Percentiles rank a stretch among this genome's conserved stretches.
Conservation (phyloP, 2,113 vertebrate species). For the Papio anubis region DNA sequence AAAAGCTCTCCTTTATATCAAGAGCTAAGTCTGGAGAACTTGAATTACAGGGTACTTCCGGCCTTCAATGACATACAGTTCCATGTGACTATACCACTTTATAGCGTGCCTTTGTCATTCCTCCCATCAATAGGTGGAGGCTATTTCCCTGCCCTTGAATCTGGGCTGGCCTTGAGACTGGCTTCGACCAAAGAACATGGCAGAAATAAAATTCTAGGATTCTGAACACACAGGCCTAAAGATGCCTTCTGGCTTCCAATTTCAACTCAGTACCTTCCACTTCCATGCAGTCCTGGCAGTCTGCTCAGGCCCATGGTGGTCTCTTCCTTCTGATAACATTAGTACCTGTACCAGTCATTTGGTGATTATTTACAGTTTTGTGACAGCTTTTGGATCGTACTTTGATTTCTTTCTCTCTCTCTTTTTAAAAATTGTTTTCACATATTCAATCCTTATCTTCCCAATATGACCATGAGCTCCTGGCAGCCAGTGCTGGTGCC, state of each 20-base stretch:
- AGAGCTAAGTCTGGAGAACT: not conserved
- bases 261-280: not conserved
- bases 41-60: not conserved
- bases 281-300: not conserved
- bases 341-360: not conserved
- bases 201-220: not conserved
- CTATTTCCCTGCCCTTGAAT: not conserved
- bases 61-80: not conserved
- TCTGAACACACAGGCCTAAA: not conserved
- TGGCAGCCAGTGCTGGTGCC: not conserved
- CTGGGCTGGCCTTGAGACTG: not conserved
- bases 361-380: not conserved
- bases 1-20: not conserved
- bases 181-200: not conserved
- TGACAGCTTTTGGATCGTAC: not conserved
- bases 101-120: not conserved
- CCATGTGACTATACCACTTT: not conserved
- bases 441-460: not conserved
- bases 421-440: not conserved
- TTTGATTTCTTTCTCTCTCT: not conserved
- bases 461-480: not conserved
- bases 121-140: not conserved
- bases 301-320: not conserved
- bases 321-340: not conserved
- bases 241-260: not conserved